Base-by-base conservation (phyloP, 1,140 invertebrate species). In the Aphaenogaster floridana region DNA sequence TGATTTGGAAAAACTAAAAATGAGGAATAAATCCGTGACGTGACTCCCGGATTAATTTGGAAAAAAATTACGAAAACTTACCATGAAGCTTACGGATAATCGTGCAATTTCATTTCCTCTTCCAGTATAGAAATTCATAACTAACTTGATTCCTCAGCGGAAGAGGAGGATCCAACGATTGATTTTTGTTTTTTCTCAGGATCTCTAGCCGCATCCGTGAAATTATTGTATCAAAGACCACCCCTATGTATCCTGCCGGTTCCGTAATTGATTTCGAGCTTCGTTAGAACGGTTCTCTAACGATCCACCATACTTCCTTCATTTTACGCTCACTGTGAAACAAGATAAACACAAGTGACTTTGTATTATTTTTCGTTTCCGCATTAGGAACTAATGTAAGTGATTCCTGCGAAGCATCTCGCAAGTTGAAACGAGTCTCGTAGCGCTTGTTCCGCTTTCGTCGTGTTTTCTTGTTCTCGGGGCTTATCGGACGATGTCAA, bases 241-340 rank as follows among this genome's bases (percentile, higher is more conserved):
- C 79, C 17, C 66, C 50, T 86, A 54, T 61, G 69, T 64, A 85
- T 88, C 88, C 81, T 85, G 52, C 34, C 5, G 77, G 66, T 39
- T 64, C 66, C 69, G 79, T 92, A 91, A 92, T 86, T 89, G 91
- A 93, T 93, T 93, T 92, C 88, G 92, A 79, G 92, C 68, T 92
- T 92, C 81, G 64, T 93, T 90, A 86, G 9, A 13, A 83, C 66
- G 52, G 68, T 45, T 72, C 52, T 83, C 8, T 9, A 45, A 54
- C 72, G 7, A 63, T 63, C 39, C 36, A 48, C 59, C 50, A 7
- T 63, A 50, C 45, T 50, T 63, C 69, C 54, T 61, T 64, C 21
- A 6, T 48, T 77, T 63, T 63, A 77, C 83, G 83, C 83, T 63
- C n/a, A 11, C 72, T 72, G 8, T 17, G 48, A 54, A 42, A 52